Evolutionary conservation across 2,888 invertebrate genomes (phyloP).

Genomic region (Lycocerus yunnanus): DNA sequence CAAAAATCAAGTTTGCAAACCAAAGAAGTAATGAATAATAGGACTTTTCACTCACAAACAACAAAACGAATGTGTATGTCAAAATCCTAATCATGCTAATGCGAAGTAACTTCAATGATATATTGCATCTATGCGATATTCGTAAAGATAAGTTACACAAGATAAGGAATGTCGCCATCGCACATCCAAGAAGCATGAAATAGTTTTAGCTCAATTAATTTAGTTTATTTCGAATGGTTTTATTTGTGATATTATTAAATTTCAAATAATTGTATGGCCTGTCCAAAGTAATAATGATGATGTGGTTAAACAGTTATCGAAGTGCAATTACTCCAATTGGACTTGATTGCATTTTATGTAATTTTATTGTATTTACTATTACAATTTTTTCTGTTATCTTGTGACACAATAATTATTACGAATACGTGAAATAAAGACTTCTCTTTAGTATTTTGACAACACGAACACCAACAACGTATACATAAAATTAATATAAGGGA

Average conservation of each 20-base stretch:
- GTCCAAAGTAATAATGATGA: too few species aligned
- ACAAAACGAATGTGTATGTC: background rate
- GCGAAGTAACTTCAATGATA: background rate
- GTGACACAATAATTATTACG: too few species aligned
- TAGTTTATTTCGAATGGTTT: too few species aligned
- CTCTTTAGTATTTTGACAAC: background rate
- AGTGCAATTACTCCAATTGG: too few species aligned
- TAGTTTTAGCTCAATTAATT: background rate
- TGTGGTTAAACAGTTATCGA: too few species aligned
- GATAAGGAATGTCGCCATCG: background rate
- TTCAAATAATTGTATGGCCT: too few species aligned
- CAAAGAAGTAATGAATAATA: background rate
- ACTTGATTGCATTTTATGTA: too few species aligned
- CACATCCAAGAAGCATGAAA: background rate
- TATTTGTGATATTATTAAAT: too few species aligned
- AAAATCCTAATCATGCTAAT: background rate
- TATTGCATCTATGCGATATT: background rate
- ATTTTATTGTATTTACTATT: too few species aligned
- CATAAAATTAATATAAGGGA: background rate
- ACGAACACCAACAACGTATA: background rate
- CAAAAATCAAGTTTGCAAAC: too few species aligned
- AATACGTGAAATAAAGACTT: background rate
- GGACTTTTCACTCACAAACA: background rate
- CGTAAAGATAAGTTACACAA: background rate
- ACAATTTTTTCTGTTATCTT: too few species aligned